Percentiles rank a stretch among this genome's conserved stretches.
Conservation (phyloP, 1,140 invertebrate genomes). For the Pseudomyrmex flavicornis region DNA sequence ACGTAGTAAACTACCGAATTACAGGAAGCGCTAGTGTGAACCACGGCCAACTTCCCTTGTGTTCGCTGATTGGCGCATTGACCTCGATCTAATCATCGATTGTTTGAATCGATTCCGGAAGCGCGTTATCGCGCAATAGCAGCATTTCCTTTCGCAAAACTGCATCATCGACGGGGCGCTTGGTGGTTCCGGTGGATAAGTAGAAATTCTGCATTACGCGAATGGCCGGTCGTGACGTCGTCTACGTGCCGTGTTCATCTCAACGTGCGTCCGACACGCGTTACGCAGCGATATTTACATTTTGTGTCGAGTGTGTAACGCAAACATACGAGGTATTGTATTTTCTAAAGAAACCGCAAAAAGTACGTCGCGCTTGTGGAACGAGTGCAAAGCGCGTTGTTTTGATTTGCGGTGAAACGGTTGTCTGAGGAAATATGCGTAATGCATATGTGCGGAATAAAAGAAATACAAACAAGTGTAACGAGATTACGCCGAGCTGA, state of each 20-base stretch:
- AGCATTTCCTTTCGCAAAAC: background rate
- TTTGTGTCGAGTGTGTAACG: background rate
- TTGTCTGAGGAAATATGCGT: background rate
- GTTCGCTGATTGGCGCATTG: no score
- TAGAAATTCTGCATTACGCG: slow-evolving; percentile 19
- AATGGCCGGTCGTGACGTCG: slow-evolving; percentile 66
- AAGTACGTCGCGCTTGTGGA: background rate
- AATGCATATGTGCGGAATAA: slow-evolving; percentile 4
- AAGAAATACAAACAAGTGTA: slow-evolving; percentile 3
- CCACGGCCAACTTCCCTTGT: no score
- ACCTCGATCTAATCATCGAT: no score
- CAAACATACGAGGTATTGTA: slow-evolving; percentile 51
- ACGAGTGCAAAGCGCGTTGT: background rate
- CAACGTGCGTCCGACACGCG: slow-evolving; percentile 57
- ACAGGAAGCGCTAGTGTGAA: no score
- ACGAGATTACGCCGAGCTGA: background rate
- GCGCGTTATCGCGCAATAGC: no score
- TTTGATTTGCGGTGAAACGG: background rate
- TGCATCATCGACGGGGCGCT: background rate
- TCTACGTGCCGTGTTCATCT: slow-evolving; percentile 56
- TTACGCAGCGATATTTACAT: slow-evolving; percentile 62
- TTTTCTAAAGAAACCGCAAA: background rate
- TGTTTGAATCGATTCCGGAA: no score
- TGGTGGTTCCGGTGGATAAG: slow-evolving; percentile 9
- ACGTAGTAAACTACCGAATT: no score